phyloP scores from a whole-genome alignment of 92 coral and sea anemone species.

The Blastomussa wellsi region DNA sequence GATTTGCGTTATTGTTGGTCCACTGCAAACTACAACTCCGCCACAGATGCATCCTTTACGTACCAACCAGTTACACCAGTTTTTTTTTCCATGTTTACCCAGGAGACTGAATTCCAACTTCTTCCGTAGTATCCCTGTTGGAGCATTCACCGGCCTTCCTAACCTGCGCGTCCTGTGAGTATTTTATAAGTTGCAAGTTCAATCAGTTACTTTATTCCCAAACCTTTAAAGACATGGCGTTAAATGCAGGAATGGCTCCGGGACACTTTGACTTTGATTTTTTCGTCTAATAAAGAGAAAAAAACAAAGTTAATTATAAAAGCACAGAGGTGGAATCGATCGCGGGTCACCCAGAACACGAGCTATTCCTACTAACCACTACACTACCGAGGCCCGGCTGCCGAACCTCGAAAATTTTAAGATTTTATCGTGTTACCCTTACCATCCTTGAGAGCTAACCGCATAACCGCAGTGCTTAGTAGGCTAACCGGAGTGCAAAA shows the following conservation, averaged over 20 bases:
- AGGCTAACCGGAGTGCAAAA: too few species aligned
- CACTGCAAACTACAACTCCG: neutral
- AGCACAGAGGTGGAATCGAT: too few species aligned
- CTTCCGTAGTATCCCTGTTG: neutral
- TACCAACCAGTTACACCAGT: too few species aligned
- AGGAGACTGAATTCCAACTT: constrained; percentile 16
- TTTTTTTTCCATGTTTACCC: neutral
- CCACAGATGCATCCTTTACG: neutral
- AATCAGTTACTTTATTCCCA: neutral
- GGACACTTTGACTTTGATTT: neutral
- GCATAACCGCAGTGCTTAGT: too few species aligned
- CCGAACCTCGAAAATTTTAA: too few species aligned
- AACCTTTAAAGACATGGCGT: neutral
- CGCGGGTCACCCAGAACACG: too few species aligned
- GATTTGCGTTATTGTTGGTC: neutral
- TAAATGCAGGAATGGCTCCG: neutral
- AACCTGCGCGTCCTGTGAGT: constrained; percentile 5
- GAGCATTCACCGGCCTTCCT: neutral
- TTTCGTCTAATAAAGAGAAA: too few species aligned
- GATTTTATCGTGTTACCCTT: too few species aligned
- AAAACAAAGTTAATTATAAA: too few species aligned
- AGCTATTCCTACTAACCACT: too few species aligned
- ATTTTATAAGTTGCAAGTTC: neutral
- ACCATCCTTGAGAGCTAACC: too few species aligned
- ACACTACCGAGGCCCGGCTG: too few species aligned